Conservation (phyloP, 2,797 vertebrate genomes). For the Sebastolobus alascanus region DNA sequence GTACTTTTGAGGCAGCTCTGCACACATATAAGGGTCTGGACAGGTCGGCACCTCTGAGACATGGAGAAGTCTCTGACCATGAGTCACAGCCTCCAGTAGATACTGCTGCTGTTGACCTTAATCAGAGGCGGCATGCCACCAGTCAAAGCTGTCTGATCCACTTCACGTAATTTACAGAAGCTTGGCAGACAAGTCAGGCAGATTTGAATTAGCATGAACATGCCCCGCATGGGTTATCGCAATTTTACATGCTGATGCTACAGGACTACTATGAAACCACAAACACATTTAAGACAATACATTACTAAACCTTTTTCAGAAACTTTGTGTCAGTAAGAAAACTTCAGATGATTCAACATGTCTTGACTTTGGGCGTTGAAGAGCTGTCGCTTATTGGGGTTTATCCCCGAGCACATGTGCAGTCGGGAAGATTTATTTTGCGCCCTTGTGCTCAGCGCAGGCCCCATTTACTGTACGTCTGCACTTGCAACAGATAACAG, state of each 20-base stretch:
- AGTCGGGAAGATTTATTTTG: background rate
- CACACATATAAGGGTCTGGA: background rate
- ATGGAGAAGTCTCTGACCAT: conserved; percentile 17
- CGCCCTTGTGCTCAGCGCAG: accelerated
- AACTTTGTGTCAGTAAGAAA: background rate
- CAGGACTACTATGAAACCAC: conserved; percentile 1
- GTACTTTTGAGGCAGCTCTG: background rate
- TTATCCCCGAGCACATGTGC: background rate
- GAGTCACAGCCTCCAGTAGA: conserved; percentile 37
- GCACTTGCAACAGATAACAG: background rate
- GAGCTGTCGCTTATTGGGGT: background rate
- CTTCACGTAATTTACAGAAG: conserved; percentile 20
- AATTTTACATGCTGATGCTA: background rate
- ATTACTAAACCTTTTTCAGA: background rate
- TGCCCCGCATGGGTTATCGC: background rate
- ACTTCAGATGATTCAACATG: background rate
- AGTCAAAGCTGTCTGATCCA: conserved; percentile 53
- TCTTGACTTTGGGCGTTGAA: background rate
- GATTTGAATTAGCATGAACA: conserved; percentile 21
- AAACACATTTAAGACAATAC: background rate
- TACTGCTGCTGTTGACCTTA: conserved; percentile 49
- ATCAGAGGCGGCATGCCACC: conserved; percentile 58
- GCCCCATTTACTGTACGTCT: background rate
- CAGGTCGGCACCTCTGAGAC: conserved; percentile 30
- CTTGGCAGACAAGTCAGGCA: conserved; percentile 14